A percentile compares a stretch with the other conserved stretches of the same genome.
These are phyloP conservation scores for Triplophysa dalaica DNA, from an alignment of 2,113 vertebrate species.

Conservation along the genomic window DNA sequence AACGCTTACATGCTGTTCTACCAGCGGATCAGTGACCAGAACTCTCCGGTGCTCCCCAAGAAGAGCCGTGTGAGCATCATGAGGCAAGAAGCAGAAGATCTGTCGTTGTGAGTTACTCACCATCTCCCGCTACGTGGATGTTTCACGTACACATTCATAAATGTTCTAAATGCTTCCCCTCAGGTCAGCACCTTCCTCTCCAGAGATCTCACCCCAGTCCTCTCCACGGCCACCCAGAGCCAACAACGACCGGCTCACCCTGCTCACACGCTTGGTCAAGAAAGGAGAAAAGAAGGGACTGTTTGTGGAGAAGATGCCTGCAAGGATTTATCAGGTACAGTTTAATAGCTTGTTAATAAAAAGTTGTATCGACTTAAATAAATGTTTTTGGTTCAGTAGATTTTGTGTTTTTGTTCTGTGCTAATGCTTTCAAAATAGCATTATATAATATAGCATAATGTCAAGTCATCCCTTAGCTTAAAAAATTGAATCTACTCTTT, in stretches of 20 bases:
- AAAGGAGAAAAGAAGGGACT: conserved; percentile 98
- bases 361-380: too few species aligned
- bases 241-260: conserved; percentile 93
- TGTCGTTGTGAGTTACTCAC: conserved; percentile 83
- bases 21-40: conserved; percentile 94
- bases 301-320: conserved; percentile 98
- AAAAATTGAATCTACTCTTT: too few species aligned
- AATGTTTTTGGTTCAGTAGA: too few species aligned
- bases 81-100: conserved; percentile 94
- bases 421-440: too few species aligned
- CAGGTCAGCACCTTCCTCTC: conserved; percentile 96
- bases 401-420: too few species aligned
- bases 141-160: not conserved
- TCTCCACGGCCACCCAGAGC: conserved; percentile 93
- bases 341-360: not conserved
- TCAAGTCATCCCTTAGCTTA: too few species aligned
- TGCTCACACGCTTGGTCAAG: conserved; percentile 93
- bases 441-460: too few species aligned
- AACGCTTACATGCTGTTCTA: conserved; percentile 99
- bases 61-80: conserved; percentile 97
- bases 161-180: not conserved
- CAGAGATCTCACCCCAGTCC: conserved; percentile 95
- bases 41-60: conserved; percentile 94
- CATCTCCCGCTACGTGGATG: not conserved
- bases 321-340: conserved; percentile 91